phyloP scores from a whole-genome alignment of 2,888 invertebrate species.

The Seira musarum region DNA sequence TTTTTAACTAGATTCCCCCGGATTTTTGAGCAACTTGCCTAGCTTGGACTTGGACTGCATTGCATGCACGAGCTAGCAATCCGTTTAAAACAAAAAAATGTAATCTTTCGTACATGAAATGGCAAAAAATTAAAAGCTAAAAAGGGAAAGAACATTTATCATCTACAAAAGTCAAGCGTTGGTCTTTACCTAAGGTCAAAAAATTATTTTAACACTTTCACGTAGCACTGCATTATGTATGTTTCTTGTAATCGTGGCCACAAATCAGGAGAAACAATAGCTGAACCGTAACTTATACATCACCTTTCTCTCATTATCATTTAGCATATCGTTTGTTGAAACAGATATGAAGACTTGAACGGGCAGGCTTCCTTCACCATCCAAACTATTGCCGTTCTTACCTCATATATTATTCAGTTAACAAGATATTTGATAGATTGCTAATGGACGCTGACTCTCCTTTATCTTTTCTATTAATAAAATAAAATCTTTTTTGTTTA shows the following conservation, averaged over 20 bases:
- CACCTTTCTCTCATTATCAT: slow-evolving; percentile 1
- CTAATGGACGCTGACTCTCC: neutral
- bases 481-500: no score
- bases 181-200: neutral
- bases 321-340: neutral
- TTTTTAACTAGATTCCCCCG: no score
- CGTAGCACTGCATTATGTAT: slow-evolving; percentile 8
- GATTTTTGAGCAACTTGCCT: no score
- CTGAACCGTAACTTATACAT: neutral
- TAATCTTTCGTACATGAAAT: neutral
- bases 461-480: no score
- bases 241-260: neutral
- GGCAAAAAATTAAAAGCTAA: neutral
- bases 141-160: slow-evolving; percentile 12
- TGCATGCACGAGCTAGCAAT: neutral
- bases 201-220: slow-evolving; percentile 14
- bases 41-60: neutral
- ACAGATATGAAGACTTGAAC: neutral
- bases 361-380: neutral
- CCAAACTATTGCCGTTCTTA: neutral
- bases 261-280: neutral
- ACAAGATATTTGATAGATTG: neutral
- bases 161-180: slow-evolving; percentile 8
- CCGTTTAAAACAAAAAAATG: neutral
- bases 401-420: slow-evolving; percentile 10